Evolutionary conservation across 2,113 vertebrate species (phyloP), one percentile per base, ranked within the genome.

Genomic region (Rhombomys opimus): DNA sequence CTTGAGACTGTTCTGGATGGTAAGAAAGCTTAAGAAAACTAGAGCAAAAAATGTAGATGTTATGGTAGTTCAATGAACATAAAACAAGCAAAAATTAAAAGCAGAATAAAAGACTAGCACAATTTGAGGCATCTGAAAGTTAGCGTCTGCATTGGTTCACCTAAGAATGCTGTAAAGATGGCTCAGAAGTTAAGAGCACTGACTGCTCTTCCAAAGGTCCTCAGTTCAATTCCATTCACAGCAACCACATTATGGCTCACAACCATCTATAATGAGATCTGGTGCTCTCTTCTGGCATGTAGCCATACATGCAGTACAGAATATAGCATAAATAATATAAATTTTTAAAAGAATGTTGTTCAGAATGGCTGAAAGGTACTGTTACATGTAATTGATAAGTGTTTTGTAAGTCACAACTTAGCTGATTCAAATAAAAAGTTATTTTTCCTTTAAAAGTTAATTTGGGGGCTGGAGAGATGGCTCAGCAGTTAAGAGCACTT

Each of bases 1-100:
- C 98, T 99, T 96, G 98, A 98, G 67, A 94, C 97, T 1, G 97
- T 99, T 92, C 98, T 99, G 96, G 98, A 99, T 93, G 99, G 99
- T 99, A 98, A 99, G 98, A 96, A 88, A 97, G 27, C 15, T 38
- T 57, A 87, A 95, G 78, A 65, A 75, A 76, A n/a, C 41, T 20
- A n/a, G 46, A 93, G 7, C 20, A 57, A 54, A 54, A 70, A 90
- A 80, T 73, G 5, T 41, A 87, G 65, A 89, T 4, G 8, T 73
- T 57, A 20, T 80, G 20, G 41, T 25, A 75, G 32, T 63, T 38
- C 50, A 68, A 5, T 46, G 61, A 95, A 88, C 0, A 38, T 9
- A 93, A 73, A 93, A 73, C 1, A 59, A 94, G 27, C 8, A 35
- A 59, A 95, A 73, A 73, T 27, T 73, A 93, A 89, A n/a, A 77